These are phyloP conservation scores for Ptychadena robeensis DNA, from an alignment of 2,797 vertebrate genomes.

Conservation along the genomic window DNA sequence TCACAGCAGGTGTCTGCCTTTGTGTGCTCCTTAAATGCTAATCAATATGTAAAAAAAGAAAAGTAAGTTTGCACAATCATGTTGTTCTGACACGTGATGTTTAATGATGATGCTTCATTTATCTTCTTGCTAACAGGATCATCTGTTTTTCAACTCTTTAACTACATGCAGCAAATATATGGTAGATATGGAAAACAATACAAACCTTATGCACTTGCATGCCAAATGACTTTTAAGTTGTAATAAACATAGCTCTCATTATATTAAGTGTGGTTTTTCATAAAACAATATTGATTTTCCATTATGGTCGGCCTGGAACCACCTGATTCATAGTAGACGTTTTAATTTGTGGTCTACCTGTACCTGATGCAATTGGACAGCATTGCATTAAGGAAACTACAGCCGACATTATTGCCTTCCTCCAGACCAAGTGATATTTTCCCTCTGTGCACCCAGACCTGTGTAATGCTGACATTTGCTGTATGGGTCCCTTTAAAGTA, in stretches of 20 bases:
- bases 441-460: no score
- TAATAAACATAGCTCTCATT: background rate
- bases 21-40: background rate
- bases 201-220: background rate
- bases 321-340: no score
- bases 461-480: no score
- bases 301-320: background rate
- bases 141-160: background rate
- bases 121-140: background rate
- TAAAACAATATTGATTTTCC: background rate
- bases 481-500: no score
- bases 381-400: no score
- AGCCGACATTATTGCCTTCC: no score
- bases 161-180: background rate
- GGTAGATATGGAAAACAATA: background rate
- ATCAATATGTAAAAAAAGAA: slow-evolving; percentile 13
- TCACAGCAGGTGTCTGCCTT: background rate
- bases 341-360: no score
- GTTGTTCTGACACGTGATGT: background rate
- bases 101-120: background rate
- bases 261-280: background rate
- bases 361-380: no score
- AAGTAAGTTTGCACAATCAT: background rate
- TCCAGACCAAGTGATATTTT: no score
- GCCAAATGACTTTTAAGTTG: no score